These are phyloP conservation scores for Catharus bicknelli DNA, from an alignment of 2,113 vertebrate genomes.

Conservation along the genomic window DNA sequence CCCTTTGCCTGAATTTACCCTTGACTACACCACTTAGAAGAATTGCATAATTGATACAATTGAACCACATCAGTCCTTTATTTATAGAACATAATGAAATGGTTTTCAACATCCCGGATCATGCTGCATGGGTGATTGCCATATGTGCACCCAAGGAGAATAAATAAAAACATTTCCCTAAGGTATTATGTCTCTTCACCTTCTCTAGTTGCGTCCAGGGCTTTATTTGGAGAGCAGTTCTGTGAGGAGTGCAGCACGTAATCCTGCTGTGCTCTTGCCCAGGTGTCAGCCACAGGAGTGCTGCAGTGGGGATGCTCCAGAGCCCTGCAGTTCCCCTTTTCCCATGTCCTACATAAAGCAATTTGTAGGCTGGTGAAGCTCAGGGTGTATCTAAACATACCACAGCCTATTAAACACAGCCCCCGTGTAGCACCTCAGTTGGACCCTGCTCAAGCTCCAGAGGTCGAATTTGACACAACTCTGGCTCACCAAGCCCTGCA, in stretches of 20 bases:
- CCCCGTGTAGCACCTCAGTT: rapidly evolving
- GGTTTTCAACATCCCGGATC: conserved; percentile 59
- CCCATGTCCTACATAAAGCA: rapidly evolving
- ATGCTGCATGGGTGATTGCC: conserved; percentile 3
- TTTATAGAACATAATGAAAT: conserved; percentile 67
- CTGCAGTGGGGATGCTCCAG: neutral
- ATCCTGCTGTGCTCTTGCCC: neutral
- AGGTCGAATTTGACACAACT: neutral
- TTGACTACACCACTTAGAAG: conserved; percentile 45
- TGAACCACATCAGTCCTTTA: conserved; percentile 61
- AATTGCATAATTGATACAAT: conserved; percentile 65
- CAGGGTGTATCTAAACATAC: rapidly evolving
- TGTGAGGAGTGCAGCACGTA: neutral
- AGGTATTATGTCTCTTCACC: conserved; percentile 17
- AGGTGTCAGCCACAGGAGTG: rapidly evolving
- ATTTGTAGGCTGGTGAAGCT: neutral
- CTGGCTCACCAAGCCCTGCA: rapidly evolving
- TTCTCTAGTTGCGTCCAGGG: neutral
- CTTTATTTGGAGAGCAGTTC: neutral
- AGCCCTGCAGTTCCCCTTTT: rapidly evolving
- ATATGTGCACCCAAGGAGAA: conserved; percentile 13
- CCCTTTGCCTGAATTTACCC: conserved; percentile 37
- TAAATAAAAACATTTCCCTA: conserved; percentile 47
- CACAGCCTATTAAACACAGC: neutral
- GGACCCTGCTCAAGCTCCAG: neutral